Evolutionary conservation across 2,888 invertebrate species (phyloP).

Genomic region (Pterostichus niger): DNA sequence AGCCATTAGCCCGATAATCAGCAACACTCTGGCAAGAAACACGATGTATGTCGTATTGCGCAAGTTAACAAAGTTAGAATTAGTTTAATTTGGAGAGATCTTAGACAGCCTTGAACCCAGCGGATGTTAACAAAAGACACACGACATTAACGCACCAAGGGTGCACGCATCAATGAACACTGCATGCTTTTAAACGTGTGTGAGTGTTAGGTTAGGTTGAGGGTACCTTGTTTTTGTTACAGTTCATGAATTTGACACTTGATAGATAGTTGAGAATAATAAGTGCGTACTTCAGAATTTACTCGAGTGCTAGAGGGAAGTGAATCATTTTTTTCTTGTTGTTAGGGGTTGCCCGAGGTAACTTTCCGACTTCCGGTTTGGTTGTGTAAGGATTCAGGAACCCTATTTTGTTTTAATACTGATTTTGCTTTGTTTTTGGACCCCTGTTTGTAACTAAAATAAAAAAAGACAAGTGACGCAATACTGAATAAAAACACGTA

Average conservation of each 20-base stretch:
- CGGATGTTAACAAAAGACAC: slow-evolving; percentile 48
- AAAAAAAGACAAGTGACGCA: no score
- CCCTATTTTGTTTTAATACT: neutral
- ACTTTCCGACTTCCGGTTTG: neutral
- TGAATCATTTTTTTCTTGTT: slow-evolving; percentile 14
- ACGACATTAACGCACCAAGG: slow-evolving; percentile 40
- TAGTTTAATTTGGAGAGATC: slow-evolving; percentile 38
- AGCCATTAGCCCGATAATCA: slow-evolving; percentile 20
- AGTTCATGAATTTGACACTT: slow-evolving; percentile 1
- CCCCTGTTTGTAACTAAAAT: no score
- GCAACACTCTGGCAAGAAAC: neutral
- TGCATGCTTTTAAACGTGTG: slow-evolving; percentile 1
- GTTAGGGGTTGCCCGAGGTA: neutral
- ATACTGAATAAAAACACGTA: no score
- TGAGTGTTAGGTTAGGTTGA: slow-evolving; percentile 6
- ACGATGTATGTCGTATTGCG: slow-evolving; percentile 29
- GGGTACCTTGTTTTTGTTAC: slow-evolving; percentile 16
- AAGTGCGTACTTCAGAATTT: neutral
- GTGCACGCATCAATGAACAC: slow-evolving; percentile 27
- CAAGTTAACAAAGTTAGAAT: slow-evolving; percentile 37
- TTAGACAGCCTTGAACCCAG: slow-evolving; percentile 51
- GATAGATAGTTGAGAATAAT: neutral
- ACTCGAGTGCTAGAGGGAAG: neutral
- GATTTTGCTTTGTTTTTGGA: no score
- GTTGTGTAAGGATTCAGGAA: slow-evolving; percentile 1